Base-by-base conservation (phyloP, 2,113 vertebrate genomes). In the Pomatorhinus ruficollis region DNA sequence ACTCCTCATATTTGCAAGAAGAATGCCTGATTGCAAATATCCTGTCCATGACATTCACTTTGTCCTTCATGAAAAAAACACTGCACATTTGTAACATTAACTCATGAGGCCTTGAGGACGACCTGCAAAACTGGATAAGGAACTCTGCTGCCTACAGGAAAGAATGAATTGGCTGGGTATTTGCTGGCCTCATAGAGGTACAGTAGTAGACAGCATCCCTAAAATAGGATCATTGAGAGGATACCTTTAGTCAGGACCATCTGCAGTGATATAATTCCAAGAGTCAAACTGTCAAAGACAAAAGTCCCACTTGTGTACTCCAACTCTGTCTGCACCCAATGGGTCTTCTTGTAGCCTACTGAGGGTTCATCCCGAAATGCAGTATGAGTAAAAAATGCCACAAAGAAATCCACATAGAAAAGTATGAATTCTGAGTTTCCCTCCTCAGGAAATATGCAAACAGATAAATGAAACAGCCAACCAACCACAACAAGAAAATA, bases 121-220 rank as follows among this genome's bases (percentile, higher is more conserved):
- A 30, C 42, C 18, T 35, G 4, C 60, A 40, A 23, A 56, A 57
- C 23, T 27, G 31, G 10, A 14, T 56, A 64, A 68, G 44, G 30
- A 49, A 12, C 9, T 77, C 5, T 0, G 0, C 15, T 91, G 22
- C 18, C 49, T 47, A 10, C 18, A 27, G 35, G 37, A 50, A 75
- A 84, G 21, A 74, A 35, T 23, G 2, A 70, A 54, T 72, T 60
- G 52, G 7, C 19, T 64, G 39, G 25, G 7, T 72, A 30, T 63
- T 76, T 86, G 12, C n/a, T 80, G 39, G 15, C 27, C 39, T 71
- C 24, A 5, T 4, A 66, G 21, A 71, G 11, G 14, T 47, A 28
- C 30, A 42, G 16, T 12, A 49, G 9, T 8, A 39, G 16, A 60
- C 16, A 61, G 11, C 17, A 64, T 16, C 15, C 49, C 11, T 82